Evolutionary conservation across 2,888 invertebrate genomes (phyloP), one percentile per base, ranked within the genome.

Genomic region (Xestia c-nigrum): DNA sequence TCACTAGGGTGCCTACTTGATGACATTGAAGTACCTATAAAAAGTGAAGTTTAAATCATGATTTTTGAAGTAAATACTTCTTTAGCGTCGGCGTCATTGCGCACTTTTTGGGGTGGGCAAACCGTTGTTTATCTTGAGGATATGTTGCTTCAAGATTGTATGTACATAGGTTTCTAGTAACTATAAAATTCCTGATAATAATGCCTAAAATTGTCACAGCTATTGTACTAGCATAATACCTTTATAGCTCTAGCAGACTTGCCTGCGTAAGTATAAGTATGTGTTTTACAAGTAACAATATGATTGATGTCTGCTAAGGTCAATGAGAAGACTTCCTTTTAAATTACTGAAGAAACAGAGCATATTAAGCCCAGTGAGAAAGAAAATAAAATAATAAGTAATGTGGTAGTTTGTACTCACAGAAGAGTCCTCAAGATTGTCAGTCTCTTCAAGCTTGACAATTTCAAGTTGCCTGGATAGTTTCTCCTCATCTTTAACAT

Each of bases 1-100:
- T 97, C 81, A 98, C 96, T 64, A 99, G 97, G 1, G 98, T 97
- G 2, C 99, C 99, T 73, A 98, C 97, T 95, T 98, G 98, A 76
- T 97, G 97, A 89, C 98, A 98, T 90, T 97, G 97, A 68, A 99
- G 93, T 31, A 95, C 89, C 97, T 97, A 69, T 0, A 89, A 71
- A 74, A 43, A 4, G 64, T 82, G 14, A 24, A 57, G 1, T 14
- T 57, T 14, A 14, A 57, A 14, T 21, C 14, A 24, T 24, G 24
- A 24, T 31, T 31, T 31, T 31, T 31, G 31, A 31, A 31, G 31
- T 31, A 31, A 31, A 31, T 31, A 31, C 31, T 31, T 31, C 31
- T 31, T 31, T 31, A 31, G 31, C 31, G 31, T 1, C 31, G 31
- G 31, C 31, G 31, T 1, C 31, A 3, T 31, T 31, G 31, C 3